phyloP scores from a whole-genome alignment of 1,140 invertebrate species.

The Diprion similis region DNA sequence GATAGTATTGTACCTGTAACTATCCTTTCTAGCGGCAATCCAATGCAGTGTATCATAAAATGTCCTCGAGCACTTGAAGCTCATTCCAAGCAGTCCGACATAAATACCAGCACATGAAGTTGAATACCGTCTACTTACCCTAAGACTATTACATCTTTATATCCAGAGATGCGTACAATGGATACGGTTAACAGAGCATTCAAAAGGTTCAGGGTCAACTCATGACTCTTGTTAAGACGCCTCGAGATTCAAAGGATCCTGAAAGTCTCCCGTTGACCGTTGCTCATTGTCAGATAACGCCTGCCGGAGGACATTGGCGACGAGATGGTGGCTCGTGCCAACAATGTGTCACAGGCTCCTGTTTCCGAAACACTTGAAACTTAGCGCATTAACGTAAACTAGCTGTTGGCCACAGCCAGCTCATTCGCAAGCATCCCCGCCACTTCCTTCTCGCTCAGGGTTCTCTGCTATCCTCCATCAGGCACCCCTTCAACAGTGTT shows the following conservation, averaged over 20 bases:
- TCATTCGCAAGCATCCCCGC: neutral
- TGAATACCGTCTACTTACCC: too few species aligned
- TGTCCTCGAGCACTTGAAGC: too few species aligned
- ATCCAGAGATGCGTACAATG: too few species aligned
- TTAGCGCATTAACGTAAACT: constrained; percentile 4
- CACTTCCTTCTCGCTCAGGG: neutral
- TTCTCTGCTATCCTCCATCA: neutral
- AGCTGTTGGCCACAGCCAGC: constrained; percentile 1
- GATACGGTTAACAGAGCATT: too few species aligned
- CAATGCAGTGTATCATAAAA: too few species aligned
- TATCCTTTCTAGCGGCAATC: too few species aligned
- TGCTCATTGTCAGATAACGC: neutral
- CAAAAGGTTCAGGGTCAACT: too few species aligned
- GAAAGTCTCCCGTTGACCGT: constrained; percentile 4
- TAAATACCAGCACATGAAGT: too few species aligned
- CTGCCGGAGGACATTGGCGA: neutral
- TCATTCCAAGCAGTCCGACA: too few species aligned
- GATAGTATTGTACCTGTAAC: too few species aligned
- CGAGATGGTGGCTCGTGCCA: neutral
- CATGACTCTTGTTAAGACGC: too few species aligned
- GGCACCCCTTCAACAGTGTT: neutral
- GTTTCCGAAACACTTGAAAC: neutral
- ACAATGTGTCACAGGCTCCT: neutral
- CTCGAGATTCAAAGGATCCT: neutral
- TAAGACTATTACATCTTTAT: too few species aligned